Percentiles rank a stretch among this genome's conserved stretches.
phyloP scores from a whole-genome alignment of 2,113 vertebrate genomes.

The Eulemur macaco region DNA sequence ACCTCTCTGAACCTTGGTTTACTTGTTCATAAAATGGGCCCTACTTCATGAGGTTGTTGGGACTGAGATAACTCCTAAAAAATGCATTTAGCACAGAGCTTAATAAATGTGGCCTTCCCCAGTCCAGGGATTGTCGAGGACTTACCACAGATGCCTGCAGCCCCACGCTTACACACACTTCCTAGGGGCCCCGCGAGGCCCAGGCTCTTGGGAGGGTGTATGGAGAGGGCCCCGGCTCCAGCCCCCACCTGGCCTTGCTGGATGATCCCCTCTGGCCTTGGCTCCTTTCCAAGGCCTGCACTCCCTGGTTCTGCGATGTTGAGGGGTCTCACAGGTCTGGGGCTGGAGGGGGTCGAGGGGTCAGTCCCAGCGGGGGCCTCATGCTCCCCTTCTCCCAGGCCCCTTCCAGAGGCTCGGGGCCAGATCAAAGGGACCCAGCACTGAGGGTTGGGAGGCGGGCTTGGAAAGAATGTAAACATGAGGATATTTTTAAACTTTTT shows the following conservation, averaged over 20 bases:
- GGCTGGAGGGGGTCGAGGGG: not conserved
- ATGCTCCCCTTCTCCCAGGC: constrained; percentile 67
- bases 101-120: not conserved
- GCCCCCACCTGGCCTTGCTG: not conserved
- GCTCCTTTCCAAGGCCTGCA: not conserved
- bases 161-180: not conserved
- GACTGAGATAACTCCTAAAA: not conserved
- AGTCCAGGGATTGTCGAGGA: not conserved
- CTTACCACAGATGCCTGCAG: not conserved
- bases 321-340: not conserved
- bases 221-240: not conserved
- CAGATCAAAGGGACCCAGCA: constrained; percentile 77
- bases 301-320: not conserved
- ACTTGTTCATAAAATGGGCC: not conserved
- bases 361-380: constrained; percentile 31
- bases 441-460: constrained; percentile 65
- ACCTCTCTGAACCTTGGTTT: constrained; percentile 17
- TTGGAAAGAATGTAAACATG: constrained; percentile 83
- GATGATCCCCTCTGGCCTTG: not conserved
- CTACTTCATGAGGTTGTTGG: not conserved
- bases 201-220: not conserved
- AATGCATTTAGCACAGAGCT: not conserved
- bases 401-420: constrained; percentile 71
- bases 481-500: constrained; percentile 87
- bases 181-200: not conserved